These are phyloP conservation scores for Drosophila nr. fundita DNA, from an alignment of 2,888 invertebrate genomes.

Conservation along the genomic window DNA sequence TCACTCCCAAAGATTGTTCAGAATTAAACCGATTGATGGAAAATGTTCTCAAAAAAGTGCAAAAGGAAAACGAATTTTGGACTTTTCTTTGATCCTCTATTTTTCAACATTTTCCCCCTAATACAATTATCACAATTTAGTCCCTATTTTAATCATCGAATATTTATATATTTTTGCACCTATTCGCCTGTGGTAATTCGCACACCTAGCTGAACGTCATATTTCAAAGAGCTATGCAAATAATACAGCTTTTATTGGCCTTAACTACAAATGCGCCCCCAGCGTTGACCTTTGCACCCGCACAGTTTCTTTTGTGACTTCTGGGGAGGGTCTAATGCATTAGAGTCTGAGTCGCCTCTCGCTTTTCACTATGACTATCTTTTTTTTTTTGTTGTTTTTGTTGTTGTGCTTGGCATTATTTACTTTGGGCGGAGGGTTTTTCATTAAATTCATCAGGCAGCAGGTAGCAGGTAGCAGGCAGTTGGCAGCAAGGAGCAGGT, in stretches of 20 bases:
- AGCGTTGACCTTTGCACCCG: constrained; percentile 20
- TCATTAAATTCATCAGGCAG: constrained; percentile 43
- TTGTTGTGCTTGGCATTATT: constrained; percentile 49
- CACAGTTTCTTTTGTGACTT: constrained; percentile 18
- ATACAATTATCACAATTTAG: no score
- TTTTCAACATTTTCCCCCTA: neutral
- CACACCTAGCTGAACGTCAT: constrained; percentile 39
- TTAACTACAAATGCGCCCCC: constrained; percentile 1
- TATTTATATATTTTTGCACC: neutral
- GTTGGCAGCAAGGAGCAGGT: neutral
- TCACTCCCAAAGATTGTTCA: rapidly evolving
- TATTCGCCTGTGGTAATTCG: constrained; percentile 7
- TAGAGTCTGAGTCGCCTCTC: constrained; percentile 3
- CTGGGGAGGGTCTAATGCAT: constrained; percentile 21
- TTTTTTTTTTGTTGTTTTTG: neutral
- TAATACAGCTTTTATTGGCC: constrained; percentile 16
- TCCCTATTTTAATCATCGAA: neutral
- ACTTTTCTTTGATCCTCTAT: neutral
- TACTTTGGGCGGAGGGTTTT: constrained; percentile 43
- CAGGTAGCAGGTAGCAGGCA: neutral
- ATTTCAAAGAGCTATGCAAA: constrained; percentile 52
- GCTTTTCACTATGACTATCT: constrained; percentile 24
- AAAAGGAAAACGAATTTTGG: neutral
- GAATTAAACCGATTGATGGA: neutral
- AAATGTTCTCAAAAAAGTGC: neutral